phyloP scores from a whole-genome alignment of 2,113 vertebrate species.

The Calyptommatus sinebrachiatus region DNA sequence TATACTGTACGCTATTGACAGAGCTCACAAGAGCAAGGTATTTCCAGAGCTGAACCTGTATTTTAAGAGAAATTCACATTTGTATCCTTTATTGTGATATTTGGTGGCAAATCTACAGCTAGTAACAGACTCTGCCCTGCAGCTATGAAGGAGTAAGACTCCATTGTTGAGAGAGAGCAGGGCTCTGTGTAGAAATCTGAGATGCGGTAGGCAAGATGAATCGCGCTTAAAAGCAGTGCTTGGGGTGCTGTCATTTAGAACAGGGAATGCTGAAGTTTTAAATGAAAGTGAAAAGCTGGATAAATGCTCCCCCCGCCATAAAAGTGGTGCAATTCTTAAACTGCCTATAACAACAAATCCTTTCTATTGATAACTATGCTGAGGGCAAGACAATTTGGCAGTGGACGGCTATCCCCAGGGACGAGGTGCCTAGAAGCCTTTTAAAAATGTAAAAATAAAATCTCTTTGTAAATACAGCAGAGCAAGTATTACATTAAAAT shows the following conservation, averaged over 20 bases:
- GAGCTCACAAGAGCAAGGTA: constrained; percentile 71
- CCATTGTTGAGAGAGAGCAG: constrained; percentile 71
- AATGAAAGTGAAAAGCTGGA: constrained; percentile 71
- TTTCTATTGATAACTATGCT: constrained; percentile 68
- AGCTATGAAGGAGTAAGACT: constrained; percentile 74
- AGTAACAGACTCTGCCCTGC: constrained; percentile 73
- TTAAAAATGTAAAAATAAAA: constrained; percentile 41
- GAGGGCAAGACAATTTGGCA: constrained; percentile 60
- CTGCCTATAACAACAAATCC: constrained; percentile 69
- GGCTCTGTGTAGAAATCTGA: constrained; percentile 64
- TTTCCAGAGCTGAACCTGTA: constrained; percentile 59
- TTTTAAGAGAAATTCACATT: constrained; percentile 76
- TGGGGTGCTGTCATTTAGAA: constrained; percentile 74
- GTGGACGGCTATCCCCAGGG: constrained; percentile 43
- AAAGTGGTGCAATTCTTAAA: constrained; percentile 69
- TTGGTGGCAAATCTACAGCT: constrained; percentile 69
- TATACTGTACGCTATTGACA: constrained; percentile 61
- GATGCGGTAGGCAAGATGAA: constrained; percentile 73
- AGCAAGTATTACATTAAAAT: constrained; percentile 59
- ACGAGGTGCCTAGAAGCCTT: constrained; percentile 49
- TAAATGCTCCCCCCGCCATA: constrained; percentile 69
- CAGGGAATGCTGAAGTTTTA: constrained; percentile 67
- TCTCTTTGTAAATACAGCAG: constrained; percentile 26
- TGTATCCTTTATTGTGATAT: constrained; percentile 78
- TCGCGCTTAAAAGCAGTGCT: constrained; percentile 74